Evolutionary conservation across 2,888 invertebrate species (phyloP).

Genomic region (Dorcus parallelipipedus): DNA sequence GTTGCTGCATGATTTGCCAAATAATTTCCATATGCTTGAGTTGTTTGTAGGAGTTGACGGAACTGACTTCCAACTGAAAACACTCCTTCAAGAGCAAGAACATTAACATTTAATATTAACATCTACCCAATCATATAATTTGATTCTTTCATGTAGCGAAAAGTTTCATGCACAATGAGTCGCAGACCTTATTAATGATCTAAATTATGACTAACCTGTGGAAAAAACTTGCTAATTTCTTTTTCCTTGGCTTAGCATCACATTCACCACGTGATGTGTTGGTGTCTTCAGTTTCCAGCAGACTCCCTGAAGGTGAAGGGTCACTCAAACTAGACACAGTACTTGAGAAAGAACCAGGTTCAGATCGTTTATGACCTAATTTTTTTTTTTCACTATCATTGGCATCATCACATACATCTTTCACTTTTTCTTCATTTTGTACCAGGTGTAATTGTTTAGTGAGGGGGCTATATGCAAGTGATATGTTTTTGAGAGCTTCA

Average conservation of each 20-base stretch:
- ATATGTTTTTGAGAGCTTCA: conserved; percentile 70
- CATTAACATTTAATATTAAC: conserved; percentile 5
- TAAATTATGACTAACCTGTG: conserved; percentile 52
- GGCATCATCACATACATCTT: conserved; percentile 10
- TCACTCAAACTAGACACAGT: conserved; percentile 71
- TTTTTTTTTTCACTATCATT: conserved; percentile 27
- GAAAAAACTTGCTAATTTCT: conserved; percentile 61
- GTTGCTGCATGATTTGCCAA: conserved; percentile 40
- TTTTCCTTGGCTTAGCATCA: conserved; percentile 57
- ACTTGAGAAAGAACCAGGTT: conserved; percentile 64
- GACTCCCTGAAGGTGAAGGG: conserved; percentile 61
- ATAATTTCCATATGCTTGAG: conserved; percentile 45
- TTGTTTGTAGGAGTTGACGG: conserved; percentile 34
- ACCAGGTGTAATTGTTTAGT: conserved; percentile 70
- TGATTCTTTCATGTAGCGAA: too few relatives aligned
- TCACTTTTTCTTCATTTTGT: conserved; percentile 19
- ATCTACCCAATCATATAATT: too few relatives aligned
- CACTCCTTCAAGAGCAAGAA: conserved; percentile 38
- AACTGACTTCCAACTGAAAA: conserved; percentile 51
- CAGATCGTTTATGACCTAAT: conserved; percentile 52
- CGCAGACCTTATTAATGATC: background rate
- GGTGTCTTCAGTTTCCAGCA: conserved; percentile 43
- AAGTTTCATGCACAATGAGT: too few relatives aligned
- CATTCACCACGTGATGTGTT: conserved; percentile 35
- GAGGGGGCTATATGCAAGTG: conserved; percentile 70